Evolutionary conservation across 1,140 invertebrate genomes (phyloP), one percentile per base, ranked within the genome.

Genomic region (Diorhabda carinulata): DNA sequence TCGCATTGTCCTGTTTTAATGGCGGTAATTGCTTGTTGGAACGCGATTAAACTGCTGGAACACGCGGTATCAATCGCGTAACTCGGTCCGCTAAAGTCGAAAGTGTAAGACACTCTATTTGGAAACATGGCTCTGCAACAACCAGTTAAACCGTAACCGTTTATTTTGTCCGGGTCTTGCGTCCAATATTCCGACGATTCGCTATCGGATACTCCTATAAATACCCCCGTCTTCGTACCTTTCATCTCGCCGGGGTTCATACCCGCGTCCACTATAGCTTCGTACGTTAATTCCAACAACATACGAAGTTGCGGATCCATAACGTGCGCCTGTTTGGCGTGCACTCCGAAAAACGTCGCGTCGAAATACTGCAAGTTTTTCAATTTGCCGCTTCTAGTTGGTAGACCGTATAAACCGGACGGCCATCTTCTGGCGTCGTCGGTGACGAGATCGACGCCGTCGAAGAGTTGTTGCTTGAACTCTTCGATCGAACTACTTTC

Each of bases 291-390:
- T 84, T 99, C 97, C 3, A 99, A 85, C 42, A 99, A 82, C 75
- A 98, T 85, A 71, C 97, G 85, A 52, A 98, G 83, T 81, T 98
- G 94, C 3, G 97, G 97, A 81, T 98, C 97, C 96, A 99, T 98
- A 52, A 89, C 87, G 75, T 97, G 86, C 2, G 96, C 96, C 81
- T 98, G 95, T 83, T 97, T 97, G 2, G 90, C 90, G 80, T 96
- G 93, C 4, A 98, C 93, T 56, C 94, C 93, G 83, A 98, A 98
- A 81, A 96, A 97, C n/a, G 90, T 87, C 3, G 94, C 92, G 81
- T 98, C 96, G 78, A 98, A 98, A 74, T 90, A 89, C 47, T 85
- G 82, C 52, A 98, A 74, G 71, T 97, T 90, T 81, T 97, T 97
- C 0, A 99, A 77, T 84, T 97, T 97, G 60, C 96, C 97, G 77